Percentiles rank a stretch among this genome's conserved stretches.
phyloP scores from a whole-genome alignment of 2,797 vertebrate species.

The Anabacerthia variegaticeps region DNA sequence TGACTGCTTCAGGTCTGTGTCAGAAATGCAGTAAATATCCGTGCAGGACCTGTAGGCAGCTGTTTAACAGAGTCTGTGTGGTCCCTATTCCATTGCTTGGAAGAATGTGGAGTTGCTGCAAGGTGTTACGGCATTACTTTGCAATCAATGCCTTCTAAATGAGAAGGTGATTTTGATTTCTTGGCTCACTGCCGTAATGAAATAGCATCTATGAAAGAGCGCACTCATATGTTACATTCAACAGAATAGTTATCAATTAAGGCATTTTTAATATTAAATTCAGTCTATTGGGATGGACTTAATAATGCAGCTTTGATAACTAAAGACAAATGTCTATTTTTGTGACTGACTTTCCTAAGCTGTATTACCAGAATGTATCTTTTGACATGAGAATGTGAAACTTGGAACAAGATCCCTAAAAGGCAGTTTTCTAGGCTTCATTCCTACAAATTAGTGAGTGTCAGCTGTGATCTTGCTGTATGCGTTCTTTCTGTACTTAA shows the following conservation, averaged over 20 bases:
- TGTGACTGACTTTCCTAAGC: neutral
- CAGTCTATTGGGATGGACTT: neutral
- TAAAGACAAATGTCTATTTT: neutral
- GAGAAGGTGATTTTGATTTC: neutral
- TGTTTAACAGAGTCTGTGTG: neutral
- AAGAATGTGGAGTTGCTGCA: neutral
- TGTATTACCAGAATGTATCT: neutral
- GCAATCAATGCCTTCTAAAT: neutral
- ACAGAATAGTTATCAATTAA: neutral
- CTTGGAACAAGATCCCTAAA: neutral
- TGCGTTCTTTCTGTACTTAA: neutral
- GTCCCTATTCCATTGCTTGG: neutral
- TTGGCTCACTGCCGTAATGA: neutral
- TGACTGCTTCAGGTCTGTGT: fast-evolving
- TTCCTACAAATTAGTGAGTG: neutral
- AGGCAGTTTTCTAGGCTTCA: neutral
- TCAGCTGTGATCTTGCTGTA: neutral
- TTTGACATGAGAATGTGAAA: neutral
- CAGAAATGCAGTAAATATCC: neutral
- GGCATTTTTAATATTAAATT: neutral
- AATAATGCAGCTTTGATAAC: neutral
- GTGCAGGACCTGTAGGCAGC: neutral
- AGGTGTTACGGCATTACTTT: neutral
- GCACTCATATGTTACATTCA: neutral
- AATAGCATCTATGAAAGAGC: neutral